Base-by-base conservation (phyloP, 2,113 vertebrate species). In the Hiodon alosoides region DNA sequence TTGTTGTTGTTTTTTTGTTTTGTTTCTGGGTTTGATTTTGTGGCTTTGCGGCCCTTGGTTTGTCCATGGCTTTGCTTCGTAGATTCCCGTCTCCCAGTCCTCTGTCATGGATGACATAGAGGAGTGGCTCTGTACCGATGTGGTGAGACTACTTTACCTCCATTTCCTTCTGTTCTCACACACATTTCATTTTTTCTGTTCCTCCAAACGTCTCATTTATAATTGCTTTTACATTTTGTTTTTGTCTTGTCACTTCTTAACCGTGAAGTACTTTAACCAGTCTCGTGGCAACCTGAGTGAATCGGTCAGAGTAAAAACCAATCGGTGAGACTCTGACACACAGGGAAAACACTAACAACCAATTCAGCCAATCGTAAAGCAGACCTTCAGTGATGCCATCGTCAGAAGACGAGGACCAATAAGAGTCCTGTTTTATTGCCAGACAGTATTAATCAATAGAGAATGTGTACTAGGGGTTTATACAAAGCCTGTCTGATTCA, bases 81-180 rank as follows among this genome's bases (percentile, higher is more conserved):
- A 99, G 97, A 98, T 98, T 90, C 97, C 97, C 53, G 96, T 98
- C 86, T 91, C 92, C 86, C 95, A 96, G 92, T 93, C 96, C 91
- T 96, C 95, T 91, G 94, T 97, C 92, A 97, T 98, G 96, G 96
- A 98, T 93, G 96, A 98, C 93, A 96, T 98, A 92, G 96, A 98
- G 94, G 93, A 95, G 87, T 98, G 96, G 95, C 96, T 98, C 91
- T 91, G 94, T 93, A 93, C 94, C 75, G 96, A 98, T 86, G 91
- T 98, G 96, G 96, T 98, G 95, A 97, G 97, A 96, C 77, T 84
- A 83, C 79, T 91, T 92, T 81, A 81, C 78, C 75, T 93, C 92
- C 82, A 86, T 88, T 87, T 89, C 66, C 85, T 60, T 78, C 68
- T 58, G 72, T 76, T 16, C 76, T 74, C 72, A 68, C 66, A 75